phyloP scores from a whole-genome alignment of 2,797 vertebrate species.

The Enteromius mattozi region DNA sequence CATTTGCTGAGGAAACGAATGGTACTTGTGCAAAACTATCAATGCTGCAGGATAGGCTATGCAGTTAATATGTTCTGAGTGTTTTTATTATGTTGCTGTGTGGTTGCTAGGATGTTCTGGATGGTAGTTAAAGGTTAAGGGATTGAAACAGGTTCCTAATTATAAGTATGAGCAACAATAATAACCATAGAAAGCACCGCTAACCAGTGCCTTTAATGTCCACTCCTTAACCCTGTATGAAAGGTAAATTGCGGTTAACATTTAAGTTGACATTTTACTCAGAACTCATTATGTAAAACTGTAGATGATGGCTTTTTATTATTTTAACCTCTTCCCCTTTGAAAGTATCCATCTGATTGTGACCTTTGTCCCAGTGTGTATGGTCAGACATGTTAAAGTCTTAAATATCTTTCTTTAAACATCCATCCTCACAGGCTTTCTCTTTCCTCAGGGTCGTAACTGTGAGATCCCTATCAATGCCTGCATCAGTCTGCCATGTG shows the following conservation, averaged over 20 bases:
- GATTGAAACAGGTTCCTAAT: slow-evolving; percentile 10
- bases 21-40: not conserved
- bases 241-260: slow-evolving; percentile 29
- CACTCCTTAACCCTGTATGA: slow-evolving; percentile 23
- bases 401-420: not conserved
- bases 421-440: not conserved
- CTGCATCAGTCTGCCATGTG: slow-evolving; percentile 91
- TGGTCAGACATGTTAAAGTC: not conserved
- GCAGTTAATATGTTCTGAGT: not conserved
- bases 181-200: not conserved
- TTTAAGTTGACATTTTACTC: slow-evolving; percentile 34
- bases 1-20: not conserved
- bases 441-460: slow-evolving; percentile 84
- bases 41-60: not conserved
- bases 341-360: not conserved
- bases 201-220: slow-evolving; percentile 6
- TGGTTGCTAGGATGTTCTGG: not conserved
- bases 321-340: slow-evolving; percentile 2
- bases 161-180: slow-evolving; percentile 5
- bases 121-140: not conserved
- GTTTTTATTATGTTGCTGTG: slow-evolving; percentile 9
- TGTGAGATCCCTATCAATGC: slow-evolving; percentile 92
- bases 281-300: slow-evolving; percentile 28
- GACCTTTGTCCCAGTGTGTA: not conserved
- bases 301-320: slow-evolving; percentile 13